Percentiles rank a stretch among this genome's conserved stretches.
These are phyloP conservation scores for Epistrophe eligans DNA, from an alignment of 2,888 invertebrate species.

Conservation along the genomic window DNA sequence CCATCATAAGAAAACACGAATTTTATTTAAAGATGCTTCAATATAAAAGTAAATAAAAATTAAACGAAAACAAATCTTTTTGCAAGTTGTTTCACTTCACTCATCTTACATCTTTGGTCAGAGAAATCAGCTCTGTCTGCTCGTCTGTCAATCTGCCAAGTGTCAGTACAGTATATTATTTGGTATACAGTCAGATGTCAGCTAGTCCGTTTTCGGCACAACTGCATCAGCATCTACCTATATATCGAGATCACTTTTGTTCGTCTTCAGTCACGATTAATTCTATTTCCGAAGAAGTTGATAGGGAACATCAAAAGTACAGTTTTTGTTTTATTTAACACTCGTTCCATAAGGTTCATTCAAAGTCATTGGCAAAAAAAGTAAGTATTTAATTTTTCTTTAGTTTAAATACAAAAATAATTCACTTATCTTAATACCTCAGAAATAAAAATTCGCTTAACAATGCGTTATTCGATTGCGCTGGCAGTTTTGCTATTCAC, in stretches of 20 bases:
- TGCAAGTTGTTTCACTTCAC: neutral
- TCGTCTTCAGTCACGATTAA: neutral
- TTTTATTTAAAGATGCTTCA: neutral
- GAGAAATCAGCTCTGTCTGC: no score
- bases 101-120: no score
- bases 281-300: neutral
- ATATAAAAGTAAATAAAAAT: neutral
- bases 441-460: neutral
- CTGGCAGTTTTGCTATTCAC: constrained; percentile 10
- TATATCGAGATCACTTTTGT: neutral
- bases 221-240: no score
- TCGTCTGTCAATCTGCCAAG: no score
- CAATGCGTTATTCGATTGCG: neutral
- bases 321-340: neutral
- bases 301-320: neutral
- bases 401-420: neutral
- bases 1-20: no score
- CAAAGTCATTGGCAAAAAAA: neutral
- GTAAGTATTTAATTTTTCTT: neutral
- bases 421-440: neutral
- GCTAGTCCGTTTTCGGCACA: no score
- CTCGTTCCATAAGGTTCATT: neutral
- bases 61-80: neutral
- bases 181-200: no score
- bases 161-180: no score